These are phyloP conservation scores for Murina feae DNA, from an alignment of 2,113 vertebrate genomes.

Conservation along the genomic window DNA sequence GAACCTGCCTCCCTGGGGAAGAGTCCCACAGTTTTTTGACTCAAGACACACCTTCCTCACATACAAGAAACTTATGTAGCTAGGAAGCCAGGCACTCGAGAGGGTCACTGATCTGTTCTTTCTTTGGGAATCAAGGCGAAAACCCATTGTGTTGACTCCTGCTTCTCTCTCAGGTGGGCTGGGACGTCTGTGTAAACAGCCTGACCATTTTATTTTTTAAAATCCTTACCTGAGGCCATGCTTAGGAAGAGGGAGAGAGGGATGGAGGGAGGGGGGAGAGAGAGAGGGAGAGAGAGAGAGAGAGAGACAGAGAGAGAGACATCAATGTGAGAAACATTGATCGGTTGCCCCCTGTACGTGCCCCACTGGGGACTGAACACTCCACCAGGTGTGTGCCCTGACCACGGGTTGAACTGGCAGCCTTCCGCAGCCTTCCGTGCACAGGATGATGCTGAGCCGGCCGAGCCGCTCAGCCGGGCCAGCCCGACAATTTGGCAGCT, in stretches of 20 bases:
- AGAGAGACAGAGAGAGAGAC: too few species aligned
- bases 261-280: too few species aligned
- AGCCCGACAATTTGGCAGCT: background rate
- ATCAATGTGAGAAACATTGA: background rate
- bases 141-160: background rate
- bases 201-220: background rate
- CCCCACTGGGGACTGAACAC: background rate
- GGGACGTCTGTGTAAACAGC: background rate
- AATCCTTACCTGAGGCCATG: background rate
- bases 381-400: background rate
- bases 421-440: background rate
- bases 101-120: background rate
- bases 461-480: background rate
- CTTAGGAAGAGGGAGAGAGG: background rate
- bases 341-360: background rate
- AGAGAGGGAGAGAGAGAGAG: too few species aligned
- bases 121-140: background rate
- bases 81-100: background rate
- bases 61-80: background rate
- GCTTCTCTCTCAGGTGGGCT: background rate
- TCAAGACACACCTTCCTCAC: background rate
- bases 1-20: background rate
- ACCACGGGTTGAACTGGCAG: background rate
- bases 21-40: background rate
- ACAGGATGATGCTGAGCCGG: background rate